phyloP scores from a whole-genome alignment of 2,797 vertebrate genomes.

The Sebastes jordani region DNA sequence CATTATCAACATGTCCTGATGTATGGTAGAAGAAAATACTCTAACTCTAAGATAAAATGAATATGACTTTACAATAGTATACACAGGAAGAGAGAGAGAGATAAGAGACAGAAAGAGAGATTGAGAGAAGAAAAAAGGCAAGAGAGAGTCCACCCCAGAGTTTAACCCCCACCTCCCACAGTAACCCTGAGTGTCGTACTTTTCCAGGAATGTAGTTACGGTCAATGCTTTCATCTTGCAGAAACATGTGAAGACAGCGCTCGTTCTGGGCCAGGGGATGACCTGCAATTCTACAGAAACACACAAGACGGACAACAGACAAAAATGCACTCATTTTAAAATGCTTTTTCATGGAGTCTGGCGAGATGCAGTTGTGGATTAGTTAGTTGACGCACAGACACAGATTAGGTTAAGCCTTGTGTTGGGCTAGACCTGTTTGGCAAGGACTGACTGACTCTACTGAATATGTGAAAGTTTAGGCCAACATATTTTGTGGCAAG shows the following conservation, averaged over 20 bases:
- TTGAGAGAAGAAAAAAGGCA: background rate
- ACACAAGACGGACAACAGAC: constrained; percentile 16
- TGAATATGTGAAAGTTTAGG: background rate
- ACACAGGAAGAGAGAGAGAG: background rate
- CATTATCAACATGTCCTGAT: constrained; percentile 20
- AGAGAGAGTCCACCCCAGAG: constrained; percentile 37
- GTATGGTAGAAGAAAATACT: constrained; percentile 30
- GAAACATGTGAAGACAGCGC: constrained; percentile 99
- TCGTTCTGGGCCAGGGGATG: constrained; percentile 99
- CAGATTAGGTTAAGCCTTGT: background rate
- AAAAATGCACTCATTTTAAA: constrained; percentile 1
- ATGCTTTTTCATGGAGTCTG: background rate
- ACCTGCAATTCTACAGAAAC: constrained; percentile 91
- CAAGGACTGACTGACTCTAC: background rate
- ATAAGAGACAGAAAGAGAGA: constrained; percentile 34
- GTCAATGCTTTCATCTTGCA: constrained; percentile 98
- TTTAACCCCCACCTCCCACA: constrained; percentile 54
- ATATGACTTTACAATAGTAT: constrained; percentile 46
- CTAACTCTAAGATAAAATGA: constrained; percentile 16
- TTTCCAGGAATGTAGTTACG: constrained; percentile 96
- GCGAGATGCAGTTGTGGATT: constrained; percentile 2
- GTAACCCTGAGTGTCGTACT: constrained; percentile 93
- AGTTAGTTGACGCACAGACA: background rate
- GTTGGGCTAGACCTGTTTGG: background rate
- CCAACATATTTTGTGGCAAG: background rate